Conservation (phyloP, 2,113 vertebrate species). For the Leptocoma aspasia region DNA sequence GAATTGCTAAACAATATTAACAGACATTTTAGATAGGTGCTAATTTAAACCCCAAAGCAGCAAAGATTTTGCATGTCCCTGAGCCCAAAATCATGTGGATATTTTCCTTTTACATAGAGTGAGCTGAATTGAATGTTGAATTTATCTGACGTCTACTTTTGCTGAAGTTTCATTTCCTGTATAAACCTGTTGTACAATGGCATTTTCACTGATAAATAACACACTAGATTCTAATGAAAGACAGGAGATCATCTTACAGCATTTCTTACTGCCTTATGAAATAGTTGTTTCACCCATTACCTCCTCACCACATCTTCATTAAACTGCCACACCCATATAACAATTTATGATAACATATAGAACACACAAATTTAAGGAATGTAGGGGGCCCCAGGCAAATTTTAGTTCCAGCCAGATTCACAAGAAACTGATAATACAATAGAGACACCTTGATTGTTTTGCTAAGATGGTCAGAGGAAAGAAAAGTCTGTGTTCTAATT, state of each 20-base stretch:
- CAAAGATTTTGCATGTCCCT: not conserved
- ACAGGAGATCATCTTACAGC: not conserved
- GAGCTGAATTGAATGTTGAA: not conserved
- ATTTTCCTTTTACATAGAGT: not conserved
- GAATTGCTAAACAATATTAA: not conserved
- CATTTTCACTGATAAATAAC: not conserved
- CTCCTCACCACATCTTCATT: not conserved
- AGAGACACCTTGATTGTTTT: not conserved
- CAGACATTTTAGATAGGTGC: not conserved
- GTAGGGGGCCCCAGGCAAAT: not conserved
- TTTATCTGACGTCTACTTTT: conserved; percentile 21
- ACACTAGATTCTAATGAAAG: not conserved
- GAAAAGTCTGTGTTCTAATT: not conserved
- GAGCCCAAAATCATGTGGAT: not conserved
- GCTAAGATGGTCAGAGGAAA: not conserved
- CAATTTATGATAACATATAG: not conserved
- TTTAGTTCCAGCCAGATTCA: not conserved
- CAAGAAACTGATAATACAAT: not conserved
- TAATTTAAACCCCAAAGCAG: not conserved
- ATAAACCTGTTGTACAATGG: conserved; percentile 4
- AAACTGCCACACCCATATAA: not conserved
- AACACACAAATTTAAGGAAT: not conserved
- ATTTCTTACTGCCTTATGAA: not conserved
- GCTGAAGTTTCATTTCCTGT: conserved; percentile 35
- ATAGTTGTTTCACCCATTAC: not conserved